These are phyloP conservation scores for Rafetus swinhoei DNA, from an alignment of 2,113 vertebrate genomes.

Conservation along the genomic window DNA sequence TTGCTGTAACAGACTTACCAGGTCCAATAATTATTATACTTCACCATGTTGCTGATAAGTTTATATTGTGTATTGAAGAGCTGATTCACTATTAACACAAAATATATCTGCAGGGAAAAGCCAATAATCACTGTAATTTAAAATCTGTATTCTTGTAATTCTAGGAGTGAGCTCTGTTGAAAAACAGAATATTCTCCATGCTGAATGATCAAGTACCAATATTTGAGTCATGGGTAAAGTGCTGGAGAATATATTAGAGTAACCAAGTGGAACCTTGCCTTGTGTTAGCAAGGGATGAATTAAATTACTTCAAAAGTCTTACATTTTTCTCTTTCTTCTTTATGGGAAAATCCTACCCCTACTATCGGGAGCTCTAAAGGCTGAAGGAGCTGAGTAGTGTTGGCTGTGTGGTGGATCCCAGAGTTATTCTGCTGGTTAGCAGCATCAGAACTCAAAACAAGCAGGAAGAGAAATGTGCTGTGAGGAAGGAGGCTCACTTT, in stretches of 20 bases:
- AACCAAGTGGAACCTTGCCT: not conserved
- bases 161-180: conserved; percentile 62
- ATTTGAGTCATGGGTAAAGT: conserved; percentile 43
- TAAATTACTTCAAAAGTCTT: not conserved
- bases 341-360: not conserved
- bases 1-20: conserved; percentile 76
- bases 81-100: conserved; percentile 72
- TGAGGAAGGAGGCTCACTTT: not conserved
- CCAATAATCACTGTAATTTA: conserved; percentile 66
- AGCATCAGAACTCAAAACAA: not conserved
- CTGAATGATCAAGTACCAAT: conserved; percentile 63
- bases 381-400: fast-evolving
- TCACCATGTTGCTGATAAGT: conserved; percentile 67
- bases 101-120: conserved; percentile 66
- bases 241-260: conserved; percentile 8
- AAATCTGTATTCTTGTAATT: conserved; percentile 59
- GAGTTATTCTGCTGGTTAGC: not conserved
- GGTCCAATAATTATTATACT: conserved; percentile 67
- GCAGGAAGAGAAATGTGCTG: not conserved
- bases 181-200: conserved; percentile 53
- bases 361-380: not conserved
- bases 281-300: not conserved
- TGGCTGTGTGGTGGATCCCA: not conserved
- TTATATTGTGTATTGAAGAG: conserved; percentile 71
- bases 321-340: not conserved